These are phyloP conservation scores for Diploscapter pachys DNA, from an alignment of 1,140 invertebrate species.

Conservation along the genomic window DNA sequence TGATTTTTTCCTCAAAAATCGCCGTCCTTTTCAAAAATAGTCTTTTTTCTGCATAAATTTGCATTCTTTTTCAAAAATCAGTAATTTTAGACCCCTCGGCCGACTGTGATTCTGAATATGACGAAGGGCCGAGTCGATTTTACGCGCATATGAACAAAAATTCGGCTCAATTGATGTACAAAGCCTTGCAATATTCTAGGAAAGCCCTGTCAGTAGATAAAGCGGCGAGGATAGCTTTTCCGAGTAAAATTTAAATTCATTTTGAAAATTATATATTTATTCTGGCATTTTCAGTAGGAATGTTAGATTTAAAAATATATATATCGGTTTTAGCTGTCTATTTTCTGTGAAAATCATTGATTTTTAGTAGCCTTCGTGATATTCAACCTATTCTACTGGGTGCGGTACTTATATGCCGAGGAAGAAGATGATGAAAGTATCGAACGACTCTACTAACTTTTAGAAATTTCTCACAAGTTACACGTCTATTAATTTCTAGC, in stretches of 20 bases:
- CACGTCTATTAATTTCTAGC: too few relatives aligned
- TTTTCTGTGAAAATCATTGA: background rate
- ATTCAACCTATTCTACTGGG: slow-evolving; percentile 44
- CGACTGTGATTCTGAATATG: slow-evolving; percentile 31
- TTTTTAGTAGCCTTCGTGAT: slow-evolving; percentile 33
- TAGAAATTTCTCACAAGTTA: too few relatives aligned
- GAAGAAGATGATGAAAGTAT: background rate
- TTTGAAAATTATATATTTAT: background rate
- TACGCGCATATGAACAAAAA: slow-evolving; percentile 26
- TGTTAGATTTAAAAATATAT: background rate
- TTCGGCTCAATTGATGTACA: slow-evolving; percentile 29
- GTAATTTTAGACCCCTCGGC: slow-evolving; percentile 1
- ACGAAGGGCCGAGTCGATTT: slow-evolving; percentile 34
- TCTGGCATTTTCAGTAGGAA: background rate
- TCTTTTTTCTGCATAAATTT: too few relatives aligned
- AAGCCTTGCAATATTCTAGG: slow-evolving; percentile 35
- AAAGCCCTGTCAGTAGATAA: slow-evolving; percentile 37
- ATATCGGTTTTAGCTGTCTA: background rate
- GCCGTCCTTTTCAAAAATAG: too few relatives aligned
- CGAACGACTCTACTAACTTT: too few relatives aligned
- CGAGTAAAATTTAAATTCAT: slow-evolving; percentile 13
- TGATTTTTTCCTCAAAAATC: too few relatives aligned
- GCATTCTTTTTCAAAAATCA: too few relatives aligned
- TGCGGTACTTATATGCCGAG: slow-evolving; percentile 35
- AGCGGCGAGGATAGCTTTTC: slow-evolving; percentile 32